Conservation (phyloP, 2,113 vertebrate genomes). For the Xerus inauris region DNA sequence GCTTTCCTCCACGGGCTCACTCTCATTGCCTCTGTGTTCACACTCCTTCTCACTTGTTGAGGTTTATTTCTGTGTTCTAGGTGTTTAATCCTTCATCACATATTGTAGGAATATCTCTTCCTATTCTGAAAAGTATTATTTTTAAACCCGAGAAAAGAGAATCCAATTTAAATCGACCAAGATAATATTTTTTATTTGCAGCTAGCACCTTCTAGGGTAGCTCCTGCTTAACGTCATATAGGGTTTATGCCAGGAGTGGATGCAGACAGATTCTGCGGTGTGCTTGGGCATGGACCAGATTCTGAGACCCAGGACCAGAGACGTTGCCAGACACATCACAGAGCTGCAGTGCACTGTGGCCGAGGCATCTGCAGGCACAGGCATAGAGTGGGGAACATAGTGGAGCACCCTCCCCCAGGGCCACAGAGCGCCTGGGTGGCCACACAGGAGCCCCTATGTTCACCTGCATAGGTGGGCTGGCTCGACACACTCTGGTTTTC, state of each 20-base stretch:
- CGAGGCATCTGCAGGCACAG: accelerated
- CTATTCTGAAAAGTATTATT: background rate
- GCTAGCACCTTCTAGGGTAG: background rate
- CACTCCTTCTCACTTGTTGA: background rate
- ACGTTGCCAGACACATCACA: background rate
- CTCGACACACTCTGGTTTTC: background rate
- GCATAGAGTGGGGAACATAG: background rate
- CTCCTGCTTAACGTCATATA: background rate
- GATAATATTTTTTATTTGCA: background rate
- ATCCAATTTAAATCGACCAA: background rate
- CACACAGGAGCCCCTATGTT: background rate
- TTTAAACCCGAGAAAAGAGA: background rate
- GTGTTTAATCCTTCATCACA: background rate
- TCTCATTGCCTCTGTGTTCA: no score
- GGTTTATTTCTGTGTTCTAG: background rate
- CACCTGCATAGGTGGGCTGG: no score
- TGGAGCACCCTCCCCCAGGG: no score
- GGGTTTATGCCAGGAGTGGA: background rate
- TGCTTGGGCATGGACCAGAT: background rate
- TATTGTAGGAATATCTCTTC: background rate
- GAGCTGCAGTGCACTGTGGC: background rate
- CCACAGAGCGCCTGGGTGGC: background rate
- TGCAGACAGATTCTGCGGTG: no score
- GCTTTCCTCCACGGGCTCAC: no score
- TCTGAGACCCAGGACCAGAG: background rate